These are phyloP conservation scores for Furnarius figulus DNA, from an alignment of 2,113 vertebrate genomes.

Conservation along the genomic window DNA sequence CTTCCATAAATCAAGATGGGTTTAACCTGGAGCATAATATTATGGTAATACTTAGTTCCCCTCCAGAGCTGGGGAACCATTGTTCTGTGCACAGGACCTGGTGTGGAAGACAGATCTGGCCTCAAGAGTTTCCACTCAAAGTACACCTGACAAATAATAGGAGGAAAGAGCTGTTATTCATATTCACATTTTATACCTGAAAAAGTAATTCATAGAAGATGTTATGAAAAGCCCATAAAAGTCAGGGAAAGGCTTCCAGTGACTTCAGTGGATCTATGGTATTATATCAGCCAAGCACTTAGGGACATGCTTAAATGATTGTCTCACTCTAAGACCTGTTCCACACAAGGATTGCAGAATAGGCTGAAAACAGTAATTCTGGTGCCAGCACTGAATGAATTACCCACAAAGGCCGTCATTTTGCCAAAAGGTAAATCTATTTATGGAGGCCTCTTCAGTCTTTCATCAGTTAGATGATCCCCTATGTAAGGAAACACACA, in stretches of 20 bases:
- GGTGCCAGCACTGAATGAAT: not conserved
- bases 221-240: slow-evolving; percentile 29
- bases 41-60: not conserved
- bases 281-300: not conserved
- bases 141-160: not conserved
- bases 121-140: not conserved
- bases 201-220: not conserved
- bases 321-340: not conserved
- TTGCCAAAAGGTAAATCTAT: slow-evolving; percentile 35
- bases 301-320: not conserved
- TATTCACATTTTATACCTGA: not conserved
- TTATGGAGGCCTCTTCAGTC: not conserved
- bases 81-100: not conserved
- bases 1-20: not conserved
- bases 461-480: slow-evolving; percentile 24
- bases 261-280: slow-evolving; percentile 2
- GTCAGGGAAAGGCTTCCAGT: slow-evolving; percentile 6
- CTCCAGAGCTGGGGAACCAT: not conserved
- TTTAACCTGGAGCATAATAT: not conserved
- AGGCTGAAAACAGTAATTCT: not conserved
- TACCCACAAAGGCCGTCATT: slow-evolving; percentile 15
- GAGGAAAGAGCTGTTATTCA: not conserved
- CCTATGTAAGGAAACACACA: not conserved
- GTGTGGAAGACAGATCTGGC: not conserved
- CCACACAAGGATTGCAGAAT: not conserved